Evolutionary conservation across 2,797 vertebrate genomes (phyloP).

Genomic region (Poliocrania exsul): DNA sequence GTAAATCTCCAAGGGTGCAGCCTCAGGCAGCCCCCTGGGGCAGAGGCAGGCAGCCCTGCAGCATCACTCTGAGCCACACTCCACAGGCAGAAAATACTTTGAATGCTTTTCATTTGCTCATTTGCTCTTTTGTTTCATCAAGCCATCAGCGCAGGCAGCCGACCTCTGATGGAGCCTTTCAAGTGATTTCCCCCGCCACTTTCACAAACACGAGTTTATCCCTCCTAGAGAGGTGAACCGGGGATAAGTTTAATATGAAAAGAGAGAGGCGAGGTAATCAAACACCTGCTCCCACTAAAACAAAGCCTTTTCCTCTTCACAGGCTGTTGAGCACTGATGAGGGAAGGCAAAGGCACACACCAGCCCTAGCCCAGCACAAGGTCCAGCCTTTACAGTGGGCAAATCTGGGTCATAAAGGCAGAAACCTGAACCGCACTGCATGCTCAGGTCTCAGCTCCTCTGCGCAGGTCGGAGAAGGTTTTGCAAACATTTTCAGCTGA

Average conservation of each 20-base stretch:
- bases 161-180: slow-evolving; percentile 1
- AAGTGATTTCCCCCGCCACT: slow-evolving; percentile 54
- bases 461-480: not conserved
- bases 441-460: not conserved
- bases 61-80: not conserved
- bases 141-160: not conserved
- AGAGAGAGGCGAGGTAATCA: slow-evolving; percentile 32
- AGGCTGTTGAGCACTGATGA: slow-evolving; percentile 5
- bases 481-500: not conserved
- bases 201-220: slow-evolving; percentile 3
- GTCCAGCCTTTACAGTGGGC: not conserved
- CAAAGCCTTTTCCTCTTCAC: slow-evolving; percentile 52
- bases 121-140: slow-evolving; percentile 33
- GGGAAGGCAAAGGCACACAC: not conserved
- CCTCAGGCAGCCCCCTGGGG: not conserved
- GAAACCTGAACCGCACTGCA: rapidly evolving
- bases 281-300: slow-evolving; percentile 62
- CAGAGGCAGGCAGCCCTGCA: not conserved
- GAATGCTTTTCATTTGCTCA: not conserved
- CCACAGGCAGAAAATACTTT: not conserved
- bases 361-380: not conserved
- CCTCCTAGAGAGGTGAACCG: not conserved
- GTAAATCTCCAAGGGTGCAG: not conserved
- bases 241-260: slow-evolving; percentile 49
- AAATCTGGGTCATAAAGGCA: not conserved